Conservation (phyloP, 2,888 invertebrate species). For the Orchesellides sinensis region DNA sequence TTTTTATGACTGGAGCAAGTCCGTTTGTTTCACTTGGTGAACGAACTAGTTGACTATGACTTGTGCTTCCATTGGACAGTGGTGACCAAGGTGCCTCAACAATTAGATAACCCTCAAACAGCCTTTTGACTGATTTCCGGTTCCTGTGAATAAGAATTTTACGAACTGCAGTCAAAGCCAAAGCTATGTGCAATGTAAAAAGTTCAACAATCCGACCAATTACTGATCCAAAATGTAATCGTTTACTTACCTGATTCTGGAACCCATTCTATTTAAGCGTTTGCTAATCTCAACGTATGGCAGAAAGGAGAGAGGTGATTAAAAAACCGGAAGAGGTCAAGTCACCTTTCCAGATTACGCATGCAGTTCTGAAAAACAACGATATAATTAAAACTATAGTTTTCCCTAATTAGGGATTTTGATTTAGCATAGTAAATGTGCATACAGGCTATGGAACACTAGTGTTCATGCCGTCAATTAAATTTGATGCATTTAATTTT, state of each 20-base stretch:
- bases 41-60: background rate
- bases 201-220: background rate
- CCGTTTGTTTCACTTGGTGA: conserved; percentile 16
- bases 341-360: too few species aligned
- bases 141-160: conserved; percentile 62
- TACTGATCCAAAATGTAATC: background rate
- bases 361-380: too few species aligned
- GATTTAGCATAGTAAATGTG: too few species aligned
- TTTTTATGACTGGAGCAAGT: conserved; percentile 39
- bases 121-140: conserved; percentile 64
- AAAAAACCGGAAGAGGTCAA: too few species aligned
- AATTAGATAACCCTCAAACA: conserved; percentile 72
- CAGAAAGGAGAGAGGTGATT: too few species aligned
- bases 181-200: too few species aligned
- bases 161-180: background rate
- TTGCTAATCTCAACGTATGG: too few species aligned
- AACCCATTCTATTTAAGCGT: conserved; percentile 67
- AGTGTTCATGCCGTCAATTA: too few species aligned
- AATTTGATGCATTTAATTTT: too few species aligned
- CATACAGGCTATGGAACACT: too few species aligned
- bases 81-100: conserved; percentile 69
- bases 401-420: too few species aligned
- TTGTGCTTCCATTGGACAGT: conserved; percentile 23
- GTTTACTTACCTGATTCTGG: conserved; percentile 64
- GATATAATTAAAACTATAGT: too few species aligned